Evolutionary conservation across 1,140 invertebrate genomes (phyloP), one percentile per base, ranked within the genome.

Genomic region (Ruditapes philippinarum): DNA sequence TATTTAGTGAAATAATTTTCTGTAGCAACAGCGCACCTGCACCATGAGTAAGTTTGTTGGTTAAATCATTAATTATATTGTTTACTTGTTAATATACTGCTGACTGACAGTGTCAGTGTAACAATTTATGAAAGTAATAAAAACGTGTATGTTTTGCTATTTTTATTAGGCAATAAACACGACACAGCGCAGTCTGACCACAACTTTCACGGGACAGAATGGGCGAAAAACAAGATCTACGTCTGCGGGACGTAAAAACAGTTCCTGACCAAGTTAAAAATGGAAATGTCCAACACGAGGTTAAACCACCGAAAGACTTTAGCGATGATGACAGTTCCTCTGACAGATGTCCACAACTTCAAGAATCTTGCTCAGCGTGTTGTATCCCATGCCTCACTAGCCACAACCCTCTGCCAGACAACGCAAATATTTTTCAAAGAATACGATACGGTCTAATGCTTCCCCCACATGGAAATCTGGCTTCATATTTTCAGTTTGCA

Each of bases 391-490:
- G 91, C 84, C 68, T 93, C 28, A 83, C 88, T 0, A 86, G 82
- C n/a, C 62, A 89, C 25, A 93, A 95, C 73, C 93, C 93, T 2
- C 81, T 95, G 1, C 93, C 93, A 60, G 90, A 89, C 40, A 83
- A 94, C 36, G 81, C 94, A 31, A 89, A 70, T 7, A 38, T 60
- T 5, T 28, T 73, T 0, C 74, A 93, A 19, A 91, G 74, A 36
- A 38, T 95, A 2, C 86, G 70, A 57, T 88, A 93, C 33, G 88
- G 89, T 12, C 91, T 95, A 45, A 78, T 94, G 76, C 91, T 94
- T 60, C 95, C 95, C 14, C 94, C 92, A 19, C 94, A 94, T 73
- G 95, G 94, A n/a, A 89, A 87, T 14, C n/a, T 95, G 0, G 94
- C 90, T 2, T 86, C 89, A 0, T 89, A 91, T 12, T 25, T 95